Conservation (phyloP, 2,888 invertebrate genomes). For the Kuschelorhynchus macadamiae region DNA sequence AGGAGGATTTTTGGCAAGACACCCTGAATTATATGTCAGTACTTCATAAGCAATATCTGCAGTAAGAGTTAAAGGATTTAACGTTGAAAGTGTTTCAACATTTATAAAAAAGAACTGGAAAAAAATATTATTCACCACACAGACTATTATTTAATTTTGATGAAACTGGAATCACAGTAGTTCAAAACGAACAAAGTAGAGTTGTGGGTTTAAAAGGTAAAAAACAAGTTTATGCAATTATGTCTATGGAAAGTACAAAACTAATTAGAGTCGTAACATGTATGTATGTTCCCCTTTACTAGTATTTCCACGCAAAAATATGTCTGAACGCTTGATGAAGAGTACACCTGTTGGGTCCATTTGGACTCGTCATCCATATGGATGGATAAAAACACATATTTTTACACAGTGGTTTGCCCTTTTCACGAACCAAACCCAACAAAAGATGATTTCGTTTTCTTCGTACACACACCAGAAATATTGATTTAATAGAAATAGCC, state of each 20-base stretch:
- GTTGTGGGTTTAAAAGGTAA: conserved; percentile 11
- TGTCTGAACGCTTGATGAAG: conserved; percentile 16
- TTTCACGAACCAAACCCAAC: conserved; percentile 21
- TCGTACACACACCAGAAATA: too few relatives aligned
- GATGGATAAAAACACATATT: conserved; percentile 4
- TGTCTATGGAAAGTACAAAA: conserved; percentile 11
- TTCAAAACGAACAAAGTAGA: conserved; percentile 15
- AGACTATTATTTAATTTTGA: conserved; percentile 16
- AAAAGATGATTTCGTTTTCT: too few relatives aligned
- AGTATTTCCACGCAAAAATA: conserved; percentile 20
- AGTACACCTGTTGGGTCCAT: conserved; percentile 8
- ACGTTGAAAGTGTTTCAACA: neutral
- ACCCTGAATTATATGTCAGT: conserved; percentile 8
- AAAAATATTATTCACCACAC: conserved; percentile 22
- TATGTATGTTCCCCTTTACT: conserved; percentile 2
- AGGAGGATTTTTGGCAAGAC: conserved; percentile 10
- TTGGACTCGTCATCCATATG: conserved; percentile 22
- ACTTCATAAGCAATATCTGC: conserved; percentile 8
- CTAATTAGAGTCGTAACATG: conserved; percentile 9
- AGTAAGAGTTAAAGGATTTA: conserved; percentile 6
- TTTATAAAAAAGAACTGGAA: conserved; percentile 7
- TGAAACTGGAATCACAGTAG: conserved; percentile 19
- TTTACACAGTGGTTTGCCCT: conserved; percentile 23
- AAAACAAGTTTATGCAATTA: conserved; percentile 9
- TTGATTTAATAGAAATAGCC: too few relatives aligned